These are phyloP conservation scores for Hirudinaria manillensis DNA, from an alignment of 2,888 invertebrate genomes.

Conservation along the genomic window DNA sequence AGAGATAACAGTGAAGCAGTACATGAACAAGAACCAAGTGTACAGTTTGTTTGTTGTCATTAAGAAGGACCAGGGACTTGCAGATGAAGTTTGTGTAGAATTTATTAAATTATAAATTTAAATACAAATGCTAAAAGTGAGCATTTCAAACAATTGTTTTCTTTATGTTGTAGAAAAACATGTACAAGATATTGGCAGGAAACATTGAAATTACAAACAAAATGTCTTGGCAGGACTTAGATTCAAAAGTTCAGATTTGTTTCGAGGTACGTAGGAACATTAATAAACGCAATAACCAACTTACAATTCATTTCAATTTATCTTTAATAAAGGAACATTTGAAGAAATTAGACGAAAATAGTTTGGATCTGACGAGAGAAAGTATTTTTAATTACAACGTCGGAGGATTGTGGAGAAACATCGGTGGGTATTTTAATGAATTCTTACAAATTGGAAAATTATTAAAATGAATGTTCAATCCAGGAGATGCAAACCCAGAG, in stretches of 20 bases:
- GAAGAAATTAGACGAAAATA: conserved; percentile 6
- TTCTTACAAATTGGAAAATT: background rate
- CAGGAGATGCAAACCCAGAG: conserved; percentile 9
- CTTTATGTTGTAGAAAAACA: background rate
- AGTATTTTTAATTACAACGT: conserved; percentile 7
- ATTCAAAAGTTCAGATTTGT: background rate
- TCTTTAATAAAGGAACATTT: background rate
- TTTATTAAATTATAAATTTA: too few relatives aligned
- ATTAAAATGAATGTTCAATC: background rate
- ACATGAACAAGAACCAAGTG: background rate
- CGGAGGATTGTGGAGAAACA: conserved; percentile 1
- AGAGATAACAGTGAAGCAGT: conserved; percentile 13
- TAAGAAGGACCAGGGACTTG: background rate
- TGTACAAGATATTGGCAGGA: conserved; percentile 7
- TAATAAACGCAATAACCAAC: too few relatives aligned
- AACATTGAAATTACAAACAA: conserved; percentile 8
- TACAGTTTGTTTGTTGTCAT: background rate
- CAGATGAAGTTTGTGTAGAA: background rate
- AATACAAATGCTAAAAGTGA: too few relatives aligned
- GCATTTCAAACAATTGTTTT: too few relatives aligned
- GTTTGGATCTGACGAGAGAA: background rate
- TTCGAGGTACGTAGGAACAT: background rate
- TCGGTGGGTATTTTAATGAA: background rate
- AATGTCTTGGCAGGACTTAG: background rate
- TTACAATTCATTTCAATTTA: background rate